These are phyloP conservation scores for Cephus pygmeus DNA, from an alignment of 2,888 invertebrate species.

Conservation along the genomic window DNA sequence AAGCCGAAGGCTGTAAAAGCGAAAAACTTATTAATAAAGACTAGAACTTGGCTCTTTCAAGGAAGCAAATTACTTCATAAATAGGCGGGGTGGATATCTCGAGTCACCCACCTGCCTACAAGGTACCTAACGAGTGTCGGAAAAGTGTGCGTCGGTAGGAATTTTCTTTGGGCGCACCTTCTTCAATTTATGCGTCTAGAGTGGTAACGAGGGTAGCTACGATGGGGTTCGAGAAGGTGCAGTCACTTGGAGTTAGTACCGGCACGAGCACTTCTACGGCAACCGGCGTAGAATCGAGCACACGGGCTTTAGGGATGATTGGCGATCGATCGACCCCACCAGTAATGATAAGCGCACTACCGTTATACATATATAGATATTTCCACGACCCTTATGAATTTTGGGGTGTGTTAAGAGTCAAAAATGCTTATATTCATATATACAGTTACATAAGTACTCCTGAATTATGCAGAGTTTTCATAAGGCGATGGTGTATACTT, in stretches of 20 bases:
- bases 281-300: neutral
- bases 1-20: neutral
- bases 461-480: neutral
- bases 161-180: constrained; percentile 36
- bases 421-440: neutral
- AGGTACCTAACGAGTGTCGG: constrained; percentile 44
- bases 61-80: constrained; percentile 46
- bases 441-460: neutral
- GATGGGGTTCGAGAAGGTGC: neutral
- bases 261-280: neutral
- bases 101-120: constrained; percentile 30
- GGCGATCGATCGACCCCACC: neutral
- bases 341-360: neutral
- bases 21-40: constrained; percentile 42
- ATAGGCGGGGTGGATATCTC: constrained; percentile 34
- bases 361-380: neutral
- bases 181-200: constrained; percentile 46
- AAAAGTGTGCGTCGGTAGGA: constrained; percentile 24
- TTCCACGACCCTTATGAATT: neutral
- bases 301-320: neutral
- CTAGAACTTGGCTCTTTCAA: constrained; percentile 42
- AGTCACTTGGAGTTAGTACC: neutral
- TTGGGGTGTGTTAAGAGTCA: neutral
- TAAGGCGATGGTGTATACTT: neutral
- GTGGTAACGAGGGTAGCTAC: constrained; percentile 36